Percentiles rank a stretch among this genome's conserved stretches.
These are phyloP conservation scores for Aspidoscelis tigris DNA, from an alignment of 2,113 vertebrate species.

Conservation along the genomic window DNA sequence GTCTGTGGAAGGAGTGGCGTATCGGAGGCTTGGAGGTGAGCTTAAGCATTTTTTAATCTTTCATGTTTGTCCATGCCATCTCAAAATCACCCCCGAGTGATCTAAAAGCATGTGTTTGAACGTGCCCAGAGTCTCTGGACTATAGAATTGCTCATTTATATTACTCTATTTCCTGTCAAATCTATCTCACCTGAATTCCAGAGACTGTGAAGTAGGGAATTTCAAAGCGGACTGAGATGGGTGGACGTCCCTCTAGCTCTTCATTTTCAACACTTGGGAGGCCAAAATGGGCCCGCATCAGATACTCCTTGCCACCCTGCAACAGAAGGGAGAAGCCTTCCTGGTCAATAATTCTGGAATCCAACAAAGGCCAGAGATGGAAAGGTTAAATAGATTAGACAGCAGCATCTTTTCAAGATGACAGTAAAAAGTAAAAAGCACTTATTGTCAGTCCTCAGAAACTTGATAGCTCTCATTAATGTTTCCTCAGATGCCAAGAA, in stretches of 20 bases:
- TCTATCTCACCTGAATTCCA: constrained; percentile 86
- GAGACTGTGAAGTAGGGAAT: constrained; percentile 97
- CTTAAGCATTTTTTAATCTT: too few relatives aligned
- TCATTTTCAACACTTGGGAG: constrained; percentile 92
- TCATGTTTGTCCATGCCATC: too few relatives aligned
- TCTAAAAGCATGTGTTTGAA: too few relatives aligned
- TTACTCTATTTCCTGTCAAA: background rate
- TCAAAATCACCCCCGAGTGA: too few relatives aligned
- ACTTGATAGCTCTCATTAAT: background rate
- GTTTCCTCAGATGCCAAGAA: background rate
- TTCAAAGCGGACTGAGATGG: constrained; percentile 92
- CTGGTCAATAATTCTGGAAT: background rate
- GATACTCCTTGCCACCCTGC: constrained; percentile 93
- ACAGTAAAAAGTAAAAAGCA: background rate
- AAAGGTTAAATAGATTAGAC: background rate
- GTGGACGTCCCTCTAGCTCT: constrained; percentile 88
- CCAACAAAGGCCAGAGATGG: background rate
- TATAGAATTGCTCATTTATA: background rate
- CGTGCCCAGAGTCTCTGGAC: background rate
- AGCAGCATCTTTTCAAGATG: too few relatives aligned
- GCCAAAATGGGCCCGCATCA: constrained; percentile 94
- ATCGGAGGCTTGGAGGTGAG: too few relatives aligned
- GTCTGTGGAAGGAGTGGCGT: too few relatives aligned
- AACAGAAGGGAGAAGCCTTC: background rate
- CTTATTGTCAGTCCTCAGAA: background rate